Base-by-base conservation (phyloP, 2,113 vertebrate genomes). In the Murina feae region DNA sequence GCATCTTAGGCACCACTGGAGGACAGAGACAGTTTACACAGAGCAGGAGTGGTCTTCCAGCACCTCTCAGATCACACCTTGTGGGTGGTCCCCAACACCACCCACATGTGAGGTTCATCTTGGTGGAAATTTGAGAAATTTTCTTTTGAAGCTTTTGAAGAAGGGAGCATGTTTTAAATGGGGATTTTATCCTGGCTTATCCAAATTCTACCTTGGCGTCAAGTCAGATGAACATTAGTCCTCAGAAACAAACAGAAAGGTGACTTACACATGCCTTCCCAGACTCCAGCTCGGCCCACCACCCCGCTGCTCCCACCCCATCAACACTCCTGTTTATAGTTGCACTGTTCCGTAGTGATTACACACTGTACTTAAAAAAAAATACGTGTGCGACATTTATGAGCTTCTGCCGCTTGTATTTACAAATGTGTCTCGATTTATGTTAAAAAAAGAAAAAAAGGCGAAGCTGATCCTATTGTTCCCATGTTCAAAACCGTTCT, bases 111-210 rank as follows among this genome's bases (percentile, higher is more conserved):
- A 86, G 23, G 20, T 44, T 92, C 51, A n/a, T 75, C 37, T 88
- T 66, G 25, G 82, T 71, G 76, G 60, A 86, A 82, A 86, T 65
- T 82, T 68, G 63, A 83, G 88, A 83, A 55, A 60, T n/a, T 93
- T 91, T 92, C 94, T 89, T 96, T 95, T 89, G 95, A 94, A 89
- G 86, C 32, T 71, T 95, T 85, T 66, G 51, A 76, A 80, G 49
- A 86, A 68, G 39, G 2, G 14, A 12, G 55, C 78, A 21, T 35
- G 42, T 95, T 93, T 93, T 83, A 71, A 90, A 32, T n/a, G 78
- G 44, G 66, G 89, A 86, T 96, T 96, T 92, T 42, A 82, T 53
- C 75, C 39, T 28, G 66, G 88, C 69, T 96, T 96, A 91, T 82
- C 32, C n/a, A 94, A 91, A 83, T 66, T 80, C 89, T 81, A n/a